Evolutionary conservation across 2,888 invertebrate genomes (phyloP).

Genomic region (Tachina lurida): DNA sequence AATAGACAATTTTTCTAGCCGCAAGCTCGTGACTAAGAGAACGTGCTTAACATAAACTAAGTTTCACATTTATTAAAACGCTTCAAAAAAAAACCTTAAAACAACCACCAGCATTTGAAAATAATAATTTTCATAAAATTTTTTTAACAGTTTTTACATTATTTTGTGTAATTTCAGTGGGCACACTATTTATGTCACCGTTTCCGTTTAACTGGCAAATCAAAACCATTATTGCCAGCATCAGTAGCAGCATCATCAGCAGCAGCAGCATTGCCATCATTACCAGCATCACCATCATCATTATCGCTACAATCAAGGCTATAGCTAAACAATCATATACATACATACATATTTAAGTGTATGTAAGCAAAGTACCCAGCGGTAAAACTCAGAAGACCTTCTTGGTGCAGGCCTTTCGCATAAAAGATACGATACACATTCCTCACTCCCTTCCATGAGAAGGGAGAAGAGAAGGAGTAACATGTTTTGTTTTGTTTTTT

Average conservation of each 20-base stretch:
- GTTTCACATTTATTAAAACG: too few species aligned
- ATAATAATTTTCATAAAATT: conserved; percentile 15
- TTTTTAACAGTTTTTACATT: conserved; percentile 20
- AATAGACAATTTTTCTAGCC: too few species aligned
- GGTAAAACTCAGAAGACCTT: too few species aligned
- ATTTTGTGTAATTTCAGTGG: conserved; percentile 8
- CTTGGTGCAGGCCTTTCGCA: too few species aligned
- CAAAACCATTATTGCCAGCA: conserved; percentile 60
- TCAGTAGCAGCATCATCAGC: conserved; percentile 19
- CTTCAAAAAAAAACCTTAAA: background rate
- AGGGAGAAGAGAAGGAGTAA: too few species aligned
- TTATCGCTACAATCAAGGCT: conserved; percentile 61
- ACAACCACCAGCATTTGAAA: background rate
- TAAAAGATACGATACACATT: too few species aligned
- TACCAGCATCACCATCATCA: conserved; percentile 29
- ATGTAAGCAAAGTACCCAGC: too few species aligned
- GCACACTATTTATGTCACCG: conserved; percentile 65
- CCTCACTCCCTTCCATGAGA: too few species aligned
- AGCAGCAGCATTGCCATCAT: conserved; percentile 24
- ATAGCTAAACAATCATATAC: conserved; percentile 51
- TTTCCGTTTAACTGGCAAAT: conserved; percentile 68
- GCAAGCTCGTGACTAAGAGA: too few species aligned
- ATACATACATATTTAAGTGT: background rate
- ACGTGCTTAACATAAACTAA: too few species aligned
- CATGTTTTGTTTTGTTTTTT: too few species aligned